Evolutionary conservation across 2,113 vertebrate species (phyloP).

Genomic region (Megaceryle torquata): DNA sequence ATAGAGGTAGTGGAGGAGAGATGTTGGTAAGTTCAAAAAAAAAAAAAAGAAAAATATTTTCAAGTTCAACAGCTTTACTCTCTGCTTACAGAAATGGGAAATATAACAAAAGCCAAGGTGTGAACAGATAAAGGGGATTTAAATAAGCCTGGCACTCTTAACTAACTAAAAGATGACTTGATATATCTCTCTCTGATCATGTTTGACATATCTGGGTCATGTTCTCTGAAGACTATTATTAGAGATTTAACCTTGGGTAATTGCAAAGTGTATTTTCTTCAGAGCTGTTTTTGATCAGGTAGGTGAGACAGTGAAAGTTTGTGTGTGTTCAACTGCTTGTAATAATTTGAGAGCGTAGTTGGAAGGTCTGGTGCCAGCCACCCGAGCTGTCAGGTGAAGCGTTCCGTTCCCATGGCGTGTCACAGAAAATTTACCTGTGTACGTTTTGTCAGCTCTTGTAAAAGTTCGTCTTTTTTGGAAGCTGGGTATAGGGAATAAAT

Average conservation of each 20-base stretch:
- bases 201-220: slow-evolving; percentile 70
- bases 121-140: slow-evolving; percentile 58
- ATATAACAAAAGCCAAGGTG: slow-evolving; percentile 45
- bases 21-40: background rate
- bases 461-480: background rate
- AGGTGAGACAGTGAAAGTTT: background rate
- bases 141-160: slow-evolving; percentile 48
- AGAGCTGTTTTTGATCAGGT: slow-evolving; percentile 7
- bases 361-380: background rate
- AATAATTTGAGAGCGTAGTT: background rate
- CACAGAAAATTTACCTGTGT: background rate
- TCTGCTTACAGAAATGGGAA: slow-evolving; percentile 4
- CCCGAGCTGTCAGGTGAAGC: background rate
- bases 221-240: slow-evolving; percentile 56
- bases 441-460: background rate
- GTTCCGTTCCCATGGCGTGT: accelerated
- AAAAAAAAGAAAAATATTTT: background rate
- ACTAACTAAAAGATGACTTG: slow-evolving; percentile 63
- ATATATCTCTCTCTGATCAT: slow-evolving; percentile 63
- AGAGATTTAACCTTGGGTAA: slow-evolving; percentile 70
- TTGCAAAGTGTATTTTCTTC: slow-evolving; percentile 55
- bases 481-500: background rate
- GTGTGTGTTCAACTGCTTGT: background rate
- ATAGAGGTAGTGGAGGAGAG: background rate
- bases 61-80: background rate